Percentiles rank a stretch among this genome's conserved stretches.
Conservation (phyloP, 2,888 invertebrate species). For the Harpalus rufipes region DNA sequence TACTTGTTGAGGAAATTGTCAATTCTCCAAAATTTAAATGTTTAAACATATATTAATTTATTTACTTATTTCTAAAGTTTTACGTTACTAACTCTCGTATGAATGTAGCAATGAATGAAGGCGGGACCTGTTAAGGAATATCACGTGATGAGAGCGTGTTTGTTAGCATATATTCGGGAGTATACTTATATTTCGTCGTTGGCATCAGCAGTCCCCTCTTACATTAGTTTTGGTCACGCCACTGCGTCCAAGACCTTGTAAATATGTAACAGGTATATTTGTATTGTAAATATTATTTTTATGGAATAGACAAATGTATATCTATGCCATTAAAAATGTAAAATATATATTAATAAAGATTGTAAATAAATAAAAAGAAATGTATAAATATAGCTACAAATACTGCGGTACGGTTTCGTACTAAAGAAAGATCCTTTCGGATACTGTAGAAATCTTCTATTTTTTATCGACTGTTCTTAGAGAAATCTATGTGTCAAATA, state of each 20-base stretch:
- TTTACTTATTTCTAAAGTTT: too few relatives aligned
- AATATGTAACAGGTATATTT: not conserved
- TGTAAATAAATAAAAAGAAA: slow-evolving; percentile 8
- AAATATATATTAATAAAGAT: not conserved
- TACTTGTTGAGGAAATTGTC: too few relatives aligned
- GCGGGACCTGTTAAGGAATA: too few relatives aligned
- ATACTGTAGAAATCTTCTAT: slow-evolving; percentile 1
- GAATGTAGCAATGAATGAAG: too few relatives aligned
- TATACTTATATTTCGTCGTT: too few relatives aligned
- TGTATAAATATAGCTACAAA: slow-evolving; percentile 1
- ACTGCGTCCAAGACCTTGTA: not conserved
- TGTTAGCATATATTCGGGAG: too few relatives aligned
- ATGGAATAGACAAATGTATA: not conserved
- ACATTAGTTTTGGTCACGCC: too few relatives aligned
- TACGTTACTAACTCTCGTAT: too few relatives aligned
- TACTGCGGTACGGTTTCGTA: not conserved
- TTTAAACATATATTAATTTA: too few relatives aligned
- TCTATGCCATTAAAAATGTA: not conserved
- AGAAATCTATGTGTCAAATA: slow-evolving; percentile 53
- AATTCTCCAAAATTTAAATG: too few relatives aligned
- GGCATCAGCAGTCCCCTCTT: too few relatives aligned
- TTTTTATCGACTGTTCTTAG: slow-evolving; percentile 19
- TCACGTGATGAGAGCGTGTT: too few relatives aligned
- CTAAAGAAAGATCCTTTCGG: not conserved
- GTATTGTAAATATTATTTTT: not conserved